phyloP scores from a whole-genome alignment of 2,113 vertebrate species.

The Pollachius pollachius region DNA sequence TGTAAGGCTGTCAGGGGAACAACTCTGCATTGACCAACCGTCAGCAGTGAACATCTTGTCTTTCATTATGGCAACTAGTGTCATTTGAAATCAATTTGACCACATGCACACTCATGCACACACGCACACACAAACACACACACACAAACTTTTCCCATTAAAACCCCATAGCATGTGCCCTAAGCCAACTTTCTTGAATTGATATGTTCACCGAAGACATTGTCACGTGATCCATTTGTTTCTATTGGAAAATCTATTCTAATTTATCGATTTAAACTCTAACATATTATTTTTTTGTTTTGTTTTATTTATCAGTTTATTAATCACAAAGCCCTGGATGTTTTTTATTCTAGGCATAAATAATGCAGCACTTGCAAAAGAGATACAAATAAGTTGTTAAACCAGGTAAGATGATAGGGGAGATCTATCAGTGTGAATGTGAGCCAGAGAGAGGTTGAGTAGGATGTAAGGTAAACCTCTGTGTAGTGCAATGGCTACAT shows the following conservation, averaged over 20 bases:
- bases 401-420: not conserved
- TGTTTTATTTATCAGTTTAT: too few species aligned
- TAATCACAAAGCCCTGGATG: too few species aligned
- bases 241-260: too few species aligned
- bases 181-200: too few species aligned
- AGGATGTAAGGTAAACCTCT: constrained; percentile 14
- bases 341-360: too few species aligned
- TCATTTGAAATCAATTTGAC: constrained; percentile 69
- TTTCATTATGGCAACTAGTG: constrained; percentile 63
- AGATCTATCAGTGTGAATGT: not conserved
- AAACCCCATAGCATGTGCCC: constrained; percentile 11
- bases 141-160: not conserved
- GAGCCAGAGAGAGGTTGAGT: not conserved
- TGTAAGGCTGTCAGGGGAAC: constrained; percentile 56
- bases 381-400: too few species aligned
- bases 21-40: constrained; percentile 58
- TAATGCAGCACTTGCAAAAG: too few species aligned
- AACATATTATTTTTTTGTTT: too few species aligned
- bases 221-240: too few species aligned
- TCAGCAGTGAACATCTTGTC: constrained; percentile 52
- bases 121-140: constrained; percentile 22
- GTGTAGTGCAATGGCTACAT: constrained; percentile 31
- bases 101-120: constrained; percentile 11
- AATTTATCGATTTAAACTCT: too few species aligned
- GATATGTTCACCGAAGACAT: too few species aligned